Evolutionary conservation across 1,140 invertebrate genomes (phyloP), one percentile per base, ranked within the genome.

Genomic region (Sitodiplosis mosellana): DNA sequence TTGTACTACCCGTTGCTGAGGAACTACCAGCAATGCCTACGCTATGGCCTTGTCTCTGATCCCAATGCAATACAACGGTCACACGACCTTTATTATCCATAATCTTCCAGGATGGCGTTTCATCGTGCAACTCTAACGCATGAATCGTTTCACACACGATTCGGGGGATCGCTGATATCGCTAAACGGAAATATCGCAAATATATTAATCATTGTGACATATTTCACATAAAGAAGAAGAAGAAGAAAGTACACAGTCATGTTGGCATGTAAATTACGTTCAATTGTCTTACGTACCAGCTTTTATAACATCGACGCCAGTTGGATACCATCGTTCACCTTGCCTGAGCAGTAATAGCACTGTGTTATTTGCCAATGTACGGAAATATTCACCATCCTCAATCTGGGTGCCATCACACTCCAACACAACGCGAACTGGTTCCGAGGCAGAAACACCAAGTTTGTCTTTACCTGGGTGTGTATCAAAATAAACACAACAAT

Each of bases 101-200:
- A 72, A 92, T 90, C 69, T 91, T 91, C 88, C 88, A 93, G 68
- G 87, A 89, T 56, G 87, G 87, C 59, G 85, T 87, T 68, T 90
- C 87, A 86, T 91, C 83, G 71, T 90, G 87, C 59, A 92, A 69
- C 67, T 90, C 87, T 70, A 92, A 70, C 49, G 86, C 85, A 73
- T 90, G 85, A 58, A 92, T 90, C 56, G 88, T 89, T 70, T 92
- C 89, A 76, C 88, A 92, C 64, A 93, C 87, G 76, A 93, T 92
- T 73, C 87, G 87, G 54, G 89, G 89, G 56, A 93, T 92, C 56
- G 87, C 87, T 63, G 85, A 87, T 72, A 93, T 88, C 53, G 87
- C 88, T 88, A 71, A n/a, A 68, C 68, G 45, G n/a, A 14, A 1
- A 33, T 6, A 40, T n/a, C 34, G n/a, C 22, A 17, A 46, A 36